Conservation (phyloP, 2,888 invertebrate species). For the Clusia tigrina region DNA sequence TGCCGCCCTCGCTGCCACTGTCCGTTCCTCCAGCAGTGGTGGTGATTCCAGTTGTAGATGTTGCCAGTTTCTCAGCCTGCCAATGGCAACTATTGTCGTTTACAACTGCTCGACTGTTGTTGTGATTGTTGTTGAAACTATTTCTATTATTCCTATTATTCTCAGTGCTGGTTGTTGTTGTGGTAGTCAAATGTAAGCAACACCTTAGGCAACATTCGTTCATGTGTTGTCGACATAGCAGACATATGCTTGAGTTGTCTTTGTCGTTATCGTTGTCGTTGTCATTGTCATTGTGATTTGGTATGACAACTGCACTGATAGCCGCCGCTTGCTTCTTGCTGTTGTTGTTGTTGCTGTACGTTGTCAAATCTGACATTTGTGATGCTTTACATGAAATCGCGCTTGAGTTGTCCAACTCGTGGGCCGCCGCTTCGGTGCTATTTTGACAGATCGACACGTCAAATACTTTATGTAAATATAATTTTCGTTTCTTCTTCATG, state of each 20-base stretch:
- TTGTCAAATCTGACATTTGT: conserved; percentile 7
- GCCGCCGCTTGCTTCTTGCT: no score
- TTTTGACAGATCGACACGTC: neutral
- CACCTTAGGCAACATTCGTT: conserved; percentile 22
- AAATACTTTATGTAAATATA: neutral
- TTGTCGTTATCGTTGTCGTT: neutral
- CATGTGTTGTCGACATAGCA: conserved; percentile 26
- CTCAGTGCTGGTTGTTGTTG: conserved; percentile 17
- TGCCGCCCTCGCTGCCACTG: no score
- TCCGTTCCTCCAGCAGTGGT: neutral
- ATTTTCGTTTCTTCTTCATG: conserved; percentile 1
- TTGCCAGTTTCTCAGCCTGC: neutral
- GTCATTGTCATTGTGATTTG: conserved; percentile 15
- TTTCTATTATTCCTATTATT: neutral
- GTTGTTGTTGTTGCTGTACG: conserved; percentile 17
- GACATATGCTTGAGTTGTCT: conserved; percentile 12
- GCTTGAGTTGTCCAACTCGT: neutral
- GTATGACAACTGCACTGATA: neutral
- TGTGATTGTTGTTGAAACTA: conserved; percentile 17
- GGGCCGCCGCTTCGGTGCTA: neutral
- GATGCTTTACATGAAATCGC: neutral
- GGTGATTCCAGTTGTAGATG: conserved; percentile 4
- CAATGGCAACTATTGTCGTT: conserved; percentile 10
- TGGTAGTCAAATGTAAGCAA: conserved; percentile 34
- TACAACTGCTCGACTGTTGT: conserved; percentile 7